Percentiles rank a stretch among this genome's conserved stretches.
These are phyloP conservation scores for Eristalinus aeneus DNA, from an alignment of 2,888 invertebrate species.

Conservation along the genomic window DNA sequence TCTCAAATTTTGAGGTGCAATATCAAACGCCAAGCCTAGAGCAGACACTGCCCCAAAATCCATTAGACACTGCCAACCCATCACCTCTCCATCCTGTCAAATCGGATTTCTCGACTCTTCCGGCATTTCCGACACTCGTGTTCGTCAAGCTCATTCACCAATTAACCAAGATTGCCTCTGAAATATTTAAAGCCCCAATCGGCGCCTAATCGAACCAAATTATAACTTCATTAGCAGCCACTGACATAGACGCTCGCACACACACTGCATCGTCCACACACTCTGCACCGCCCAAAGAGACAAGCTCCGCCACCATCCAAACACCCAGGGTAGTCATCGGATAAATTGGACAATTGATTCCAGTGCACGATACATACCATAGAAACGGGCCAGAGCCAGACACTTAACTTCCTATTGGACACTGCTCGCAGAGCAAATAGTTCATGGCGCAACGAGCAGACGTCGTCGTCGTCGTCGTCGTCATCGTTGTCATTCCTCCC, in stretches of 20 bases:
- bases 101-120: too few relatives aligned
- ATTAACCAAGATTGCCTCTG: not conserved
- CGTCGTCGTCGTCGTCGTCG: not conserved
- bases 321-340: not conserved
- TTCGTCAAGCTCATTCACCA: not conserved
- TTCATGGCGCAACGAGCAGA: conserved; percentile 19
- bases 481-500: not conserved
- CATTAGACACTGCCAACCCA: too few relatives aligned
- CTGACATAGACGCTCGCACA: not conserved
- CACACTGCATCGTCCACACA: not conserved
- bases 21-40: too few relatives aligned
- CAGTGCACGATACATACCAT: conserved; percentile 19
- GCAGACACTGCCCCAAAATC: too few relatives aligned
- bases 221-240: conserved; percentile 23
- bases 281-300: not conserved
- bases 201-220: conserved; percentile 19
- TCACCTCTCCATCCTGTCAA: too few relatives aligned
- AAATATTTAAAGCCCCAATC: conserved; percentile 31
- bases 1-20: too few relatives aligned
- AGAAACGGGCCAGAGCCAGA: conserved; percentile 19
- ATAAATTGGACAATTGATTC: conserved; percentile 49
- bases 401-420: conserved; percentile 42
- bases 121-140: too few relatives aligned
- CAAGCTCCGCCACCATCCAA: not conserved
- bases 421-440: conserved; percentile 18